Base-by-base conservation (phyloP, 2,797 vertebrate genomes). In the Malurus splendens region DNA sequence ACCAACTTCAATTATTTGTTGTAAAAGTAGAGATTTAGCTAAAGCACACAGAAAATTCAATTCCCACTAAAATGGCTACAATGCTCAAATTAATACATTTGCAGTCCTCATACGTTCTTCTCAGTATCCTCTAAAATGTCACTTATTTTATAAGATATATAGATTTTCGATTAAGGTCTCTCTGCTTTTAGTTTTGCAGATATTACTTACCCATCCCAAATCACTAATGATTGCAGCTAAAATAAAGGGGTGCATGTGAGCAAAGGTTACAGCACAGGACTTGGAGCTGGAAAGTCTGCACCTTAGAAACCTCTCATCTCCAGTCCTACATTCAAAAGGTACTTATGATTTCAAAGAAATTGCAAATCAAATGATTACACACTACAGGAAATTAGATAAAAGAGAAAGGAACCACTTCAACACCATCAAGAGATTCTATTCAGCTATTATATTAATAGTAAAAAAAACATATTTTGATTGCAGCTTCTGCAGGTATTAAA, bases 351-450 rank as follows among this genome's bases (percentile, higher is more conserved):
- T 85, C 72, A 91, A 90, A 91, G 78, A 93, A 94, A 74, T 78
- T 87, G 47, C 76, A 92, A 77, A 90, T 95, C 89, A 91, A 90
- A 76, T 94, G 90, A 95, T 82, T 93, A 66, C 71, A 89, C 17
- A 18, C 77, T 73, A 93, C 91, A 88, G 81, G 90, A 64, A 92
- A 95, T 62, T 81, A 94, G 67, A 90, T 87, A 93, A 94, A 93
- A 94, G 82, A 92, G 83, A 94, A 95, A 93, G 89, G 78, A 93
- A 93, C 89, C 92, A 93, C 94, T 95, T 95, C 89, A 94, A 79
- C 64, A 84, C 54, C 86, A 92, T 76, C 90, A 94, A 89, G 89
- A 92, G 89, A 91, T 81, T 92, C 87, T 85, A 82, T 92, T 93
- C 89, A 90, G 82, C 84, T 87, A 93, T 91, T 92, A 95, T 66